Evolutionary conservation across 2,888 invertebrate species (phyloP).

Genomic region (Lithodes maja): DNA sequence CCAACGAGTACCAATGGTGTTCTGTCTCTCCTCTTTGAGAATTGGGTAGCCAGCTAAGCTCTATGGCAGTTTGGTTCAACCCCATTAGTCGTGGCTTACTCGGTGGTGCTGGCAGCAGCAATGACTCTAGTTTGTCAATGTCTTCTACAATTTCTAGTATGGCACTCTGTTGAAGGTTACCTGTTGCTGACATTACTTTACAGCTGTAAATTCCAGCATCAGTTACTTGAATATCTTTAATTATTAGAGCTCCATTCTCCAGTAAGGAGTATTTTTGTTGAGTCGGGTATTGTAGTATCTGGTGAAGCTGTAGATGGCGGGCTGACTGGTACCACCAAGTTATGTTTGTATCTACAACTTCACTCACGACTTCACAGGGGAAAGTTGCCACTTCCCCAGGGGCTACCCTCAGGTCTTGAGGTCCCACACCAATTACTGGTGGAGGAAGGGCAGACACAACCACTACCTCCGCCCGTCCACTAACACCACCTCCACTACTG

Average conservation of each 20-base stretch:
- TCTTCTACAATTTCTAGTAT: too few species aligned
- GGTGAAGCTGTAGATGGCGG: conserved; percentile 38
- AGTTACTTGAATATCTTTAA: conserved; percentile 75
- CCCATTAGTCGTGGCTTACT: conserved; percentile 85
- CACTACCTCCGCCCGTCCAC: too few species aligned
- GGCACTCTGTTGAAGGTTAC: too few species aligned
- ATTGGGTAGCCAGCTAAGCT: conserved; percentile 88
- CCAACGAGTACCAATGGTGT: conserved; percentile 84
- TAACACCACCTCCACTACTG: too few species aligned
- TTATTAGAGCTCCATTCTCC: conserved; percentile 80
- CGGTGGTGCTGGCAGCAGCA: conserved; percentile 84
- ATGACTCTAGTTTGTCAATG: conserved; percentile 82
- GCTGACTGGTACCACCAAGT: conserved; percentile 50
- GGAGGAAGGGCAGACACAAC: too few species aligned
- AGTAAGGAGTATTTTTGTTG: conserved; percentile 80
- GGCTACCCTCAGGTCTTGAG: conserved; percentile 89
- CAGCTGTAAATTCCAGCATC: conserved; percentile 75
- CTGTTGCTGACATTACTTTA: too few species aligned
- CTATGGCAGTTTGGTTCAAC: conserved; percentile 82
- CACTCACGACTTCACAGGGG: conserved; percentile 83
- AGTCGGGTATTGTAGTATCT: conserved; percentile 52
- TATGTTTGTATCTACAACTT: conserved; percentile 41
- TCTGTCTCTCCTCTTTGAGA: conserved; percentile 82
- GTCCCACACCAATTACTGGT: conserved; percentile 78
- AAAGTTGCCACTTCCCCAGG: conserved; percentile 90